A percentile compares a stretch with the other conserved stretches of the same genome.
Evolutionary conservation across 35 echinoderm and acorn worm species (phyloP).

Genomic region (Eucidaris tribuloides): DNA sequence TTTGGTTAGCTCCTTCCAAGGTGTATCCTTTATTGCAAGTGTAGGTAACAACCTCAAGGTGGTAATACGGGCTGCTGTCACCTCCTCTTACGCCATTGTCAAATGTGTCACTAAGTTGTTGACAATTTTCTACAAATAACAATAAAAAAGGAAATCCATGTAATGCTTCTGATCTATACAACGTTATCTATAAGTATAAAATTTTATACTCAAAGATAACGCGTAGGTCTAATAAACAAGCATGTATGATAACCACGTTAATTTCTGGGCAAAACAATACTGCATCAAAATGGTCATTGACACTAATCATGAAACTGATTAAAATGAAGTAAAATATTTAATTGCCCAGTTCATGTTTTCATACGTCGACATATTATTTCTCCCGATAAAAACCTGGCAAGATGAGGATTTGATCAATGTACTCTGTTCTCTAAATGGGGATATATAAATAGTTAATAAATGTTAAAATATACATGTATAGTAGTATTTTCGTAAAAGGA

Average conservation of each 20-base stretch:
- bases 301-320: background rate
- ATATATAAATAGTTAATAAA: no score
- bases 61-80: background rate
- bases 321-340: background rate
- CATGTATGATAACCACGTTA: background rate
- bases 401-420: no score
- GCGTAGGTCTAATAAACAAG: background rate
- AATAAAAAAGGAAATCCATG: background rate
- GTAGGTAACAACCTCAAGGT: background rate
- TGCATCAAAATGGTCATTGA: background rate
- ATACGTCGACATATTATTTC: no score
- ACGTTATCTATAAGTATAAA: background rate
- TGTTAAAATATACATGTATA: no score
- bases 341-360: no score
- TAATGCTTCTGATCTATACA: background rate
- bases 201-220: background rate
- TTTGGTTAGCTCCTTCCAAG: background rate
- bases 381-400: no score
- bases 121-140: background rate
- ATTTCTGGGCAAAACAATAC: background rate
- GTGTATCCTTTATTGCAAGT: background rate
- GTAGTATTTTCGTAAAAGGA: no score
- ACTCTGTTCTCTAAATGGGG: no score
- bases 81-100: background rate
- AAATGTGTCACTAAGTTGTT: background rate